These are phyloP conservation scores for Meghimatium bilineatum DNA, from an alignment of 2,888 invertebrate genomes.

Conservation along the genomic window DNA sequence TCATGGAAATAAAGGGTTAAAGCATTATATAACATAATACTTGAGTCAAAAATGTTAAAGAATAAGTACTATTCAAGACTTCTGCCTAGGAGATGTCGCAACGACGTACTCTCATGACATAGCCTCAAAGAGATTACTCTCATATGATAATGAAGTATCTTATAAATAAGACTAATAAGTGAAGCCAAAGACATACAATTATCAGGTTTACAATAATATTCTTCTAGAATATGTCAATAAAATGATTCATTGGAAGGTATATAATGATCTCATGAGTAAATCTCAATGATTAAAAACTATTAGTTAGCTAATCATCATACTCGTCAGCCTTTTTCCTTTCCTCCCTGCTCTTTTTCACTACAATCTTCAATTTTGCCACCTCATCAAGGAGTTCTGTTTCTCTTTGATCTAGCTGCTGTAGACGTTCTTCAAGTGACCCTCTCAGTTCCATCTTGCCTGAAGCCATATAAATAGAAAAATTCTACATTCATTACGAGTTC, in stretches of 20 bases:
- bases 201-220: no score
- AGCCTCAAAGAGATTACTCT: no score
- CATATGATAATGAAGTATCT: no score
- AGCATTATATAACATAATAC: no score
- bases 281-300: background rate
- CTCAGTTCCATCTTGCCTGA: constrained; percentile 73
- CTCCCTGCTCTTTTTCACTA: constrained; percentile 66
- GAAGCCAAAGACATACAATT: no score
- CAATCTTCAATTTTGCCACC: constrained; percentile 63
- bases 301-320: constrained; percentile 5
- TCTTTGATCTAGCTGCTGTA: constrained; percentile 73
- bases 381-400: constrained; percentile 75
- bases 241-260: background rate
- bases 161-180: no score
- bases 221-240: background rate
- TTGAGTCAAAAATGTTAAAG: no score
- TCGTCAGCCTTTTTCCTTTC: constrained; percentile 60
- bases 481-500: no score
- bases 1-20: no score
- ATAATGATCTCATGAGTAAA: background rate
- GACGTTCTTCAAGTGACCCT: constrained; percentile 69
- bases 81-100: no score
- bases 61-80: no score
- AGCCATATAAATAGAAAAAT: background rate
- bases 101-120: no score